These are phyloP conservation scores for Axea sp. DNA, from an alignment of 2,888 invertebrate species.

Conservation along the genomic window DNA sequence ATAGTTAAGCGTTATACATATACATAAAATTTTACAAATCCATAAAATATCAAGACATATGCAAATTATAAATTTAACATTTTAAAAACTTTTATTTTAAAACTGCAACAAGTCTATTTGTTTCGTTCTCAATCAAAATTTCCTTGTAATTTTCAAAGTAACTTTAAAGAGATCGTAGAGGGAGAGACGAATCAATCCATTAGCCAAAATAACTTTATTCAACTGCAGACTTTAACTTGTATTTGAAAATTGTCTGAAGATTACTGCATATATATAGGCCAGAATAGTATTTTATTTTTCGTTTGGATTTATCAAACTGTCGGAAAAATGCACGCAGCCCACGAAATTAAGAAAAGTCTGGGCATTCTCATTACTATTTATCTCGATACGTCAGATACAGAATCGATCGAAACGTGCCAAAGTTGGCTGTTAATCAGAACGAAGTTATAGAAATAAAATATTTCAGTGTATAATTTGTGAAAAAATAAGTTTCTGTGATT, in stretches of 20 bases:
- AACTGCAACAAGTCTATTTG: no score
- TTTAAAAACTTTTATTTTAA: no score
- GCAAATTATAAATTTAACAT: no score
- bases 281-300: conserved; percentile 40
- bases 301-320: conserved; percentile 53
- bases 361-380: conserved; percentile 60
- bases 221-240: conserved; percentile 15
- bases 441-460: conserved; percentile 23
- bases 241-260: conserved; percentile 37
- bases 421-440: conserved; percentile 45
- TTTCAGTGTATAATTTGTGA: conserved; percentile 13
- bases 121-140: no score
- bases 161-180: conserved; percentile 57
- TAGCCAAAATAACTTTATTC: conserved; percentile 31
- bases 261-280: conserved; percentile 24
- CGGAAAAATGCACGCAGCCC: conserved; percentile 54
- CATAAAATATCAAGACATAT: no score
- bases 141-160: conserved; percentile 66
- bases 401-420: conserved; percentile 52
- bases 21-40: no score
- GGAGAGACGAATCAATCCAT: conserved; percentile 12
- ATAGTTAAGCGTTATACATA: no score
- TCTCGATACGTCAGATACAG: conserved; percentile 61
- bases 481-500: conserved; percentile 4
- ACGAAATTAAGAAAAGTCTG: conserved; percentile 60